phyloP scores from a whole-genome alignment of 2,113 vertebrate genomes.

The Damaliscus lunatus region DNA sequence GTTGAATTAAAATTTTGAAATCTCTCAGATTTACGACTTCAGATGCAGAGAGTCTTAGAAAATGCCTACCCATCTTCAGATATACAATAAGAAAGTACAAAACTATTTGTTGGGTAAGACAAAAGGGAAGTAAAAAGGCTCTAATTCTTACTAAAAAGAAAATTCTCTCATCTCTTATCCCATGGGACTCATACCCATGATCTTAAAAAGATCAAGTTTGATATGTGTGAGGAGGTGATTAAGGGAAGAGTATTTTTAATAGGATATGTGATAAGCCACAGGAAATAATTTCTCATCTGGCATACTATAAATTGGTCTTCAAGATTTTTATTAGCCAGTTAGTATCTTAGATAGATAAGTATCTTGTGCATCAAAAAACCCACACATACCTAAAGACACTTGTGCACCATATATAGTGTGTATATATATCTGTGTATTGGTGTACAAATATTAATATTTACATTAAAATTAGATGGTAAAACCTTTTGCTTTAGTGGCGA shows the following conservation, averaged over 20 bases:
- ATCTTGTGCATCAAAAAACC: not conserved
- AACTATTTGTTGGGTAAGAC: not conserved
- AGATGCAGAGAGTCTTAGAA: not conserved
- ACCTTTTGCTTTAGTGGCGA: slow-evolving; percentile 67
- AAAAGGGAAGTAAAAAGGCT: not conserved
- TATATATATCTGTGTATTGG: rapidly evolving
- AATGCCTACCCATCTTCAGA: not conserved
- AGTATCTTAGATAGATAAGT: not conserved
- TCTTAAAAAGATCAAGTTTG: not conserved
- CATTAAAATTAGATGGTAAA: slow-evolving; percentile 60
- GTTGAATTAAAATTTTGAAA: not conserved
- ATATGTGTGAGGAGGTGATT: not conserved
- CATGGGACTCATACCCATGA: not conserved
- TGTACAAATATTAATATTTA: slow-evolving; percentile 29
- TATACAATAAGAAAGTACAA: not conserved
- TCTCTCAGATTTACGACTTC: not conserved
- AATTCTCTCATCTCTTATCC: not conserved
- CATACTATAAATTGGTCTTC: not conserved
- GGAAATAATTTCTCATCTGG: not conserved
- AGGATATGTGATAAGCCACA: not conserved
- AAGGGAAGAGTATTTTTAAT: not conserved
- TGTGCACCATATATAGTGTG: not conserved
- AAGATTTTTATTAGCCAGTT: not conserved
- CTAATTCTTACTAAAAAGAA: not conserved
- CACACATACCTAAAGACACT: not conserved